Percentiles rank a stretch among this genome's conserved stretches.
These are phyloP conservation scores for Trichonephila inaurata DNA, from an alignment of 1,140 invertebrate genomes.

Conservation along the genomic window DNA sequence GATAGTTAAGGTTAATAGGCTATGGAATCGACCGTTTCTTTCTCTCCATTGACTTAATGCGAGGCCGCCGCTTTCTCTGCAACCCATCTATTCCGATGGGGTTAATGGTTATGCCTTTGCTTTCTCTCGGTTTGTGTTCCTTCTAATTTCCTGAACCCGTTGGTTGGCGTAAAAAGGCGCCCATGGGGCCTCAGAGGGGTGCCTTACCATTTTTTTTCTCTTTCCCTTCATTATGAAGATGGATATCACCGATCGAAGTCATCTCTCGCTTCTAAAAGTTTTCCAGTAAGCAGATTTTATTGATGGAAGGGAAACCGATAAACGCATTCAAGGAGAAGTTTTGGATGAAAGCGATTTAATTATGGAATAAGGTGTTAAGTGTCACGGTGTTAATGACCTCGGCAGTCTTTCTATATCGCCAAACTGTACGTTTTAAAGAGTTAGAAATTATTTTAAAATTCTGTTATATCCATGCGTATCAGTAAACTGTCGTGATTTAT, in stretches of 20 bases:
- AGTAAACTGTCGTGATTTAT: no score
- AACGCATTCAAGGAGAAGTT: neutral
- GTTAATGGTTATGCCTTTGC: slow-evolving; percentile 1
- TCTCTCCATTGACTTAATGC: neutral
- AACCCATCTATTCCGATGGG: neutral
- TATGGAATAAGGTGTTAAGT: neutral
- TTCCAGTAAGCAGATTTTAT: neutral
- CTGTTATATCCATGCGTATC: no score
- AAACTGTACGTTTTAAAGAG: no score
- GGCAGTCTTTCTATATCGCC: neutral
- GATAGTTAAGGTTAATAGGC: slow-evolving; percentile 55
- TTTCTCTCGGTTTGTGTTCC: neutral
- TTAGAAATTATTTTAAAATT: no score
- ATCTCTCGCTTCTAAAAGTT: neutral
- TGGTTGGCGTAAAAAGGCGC: neutral
- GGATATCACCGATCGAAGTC: neutral
- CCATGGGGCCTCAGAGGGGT: neutral
- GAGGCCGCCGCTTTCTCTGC: neutral
- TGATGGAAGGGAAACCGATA: neutral
- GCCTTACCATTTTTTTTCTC: neutral
- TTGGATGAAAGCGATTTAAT: no score
- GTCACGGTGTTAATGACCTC: neutral
- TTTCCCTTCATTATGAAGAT: neutral
- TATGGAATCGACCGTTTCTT: neutral
- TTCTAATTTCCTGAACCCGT: neutral